Base-by-base conservation (phyloP, 1,140 invertebrate species). In the Heliconius hermathena region DNA sequence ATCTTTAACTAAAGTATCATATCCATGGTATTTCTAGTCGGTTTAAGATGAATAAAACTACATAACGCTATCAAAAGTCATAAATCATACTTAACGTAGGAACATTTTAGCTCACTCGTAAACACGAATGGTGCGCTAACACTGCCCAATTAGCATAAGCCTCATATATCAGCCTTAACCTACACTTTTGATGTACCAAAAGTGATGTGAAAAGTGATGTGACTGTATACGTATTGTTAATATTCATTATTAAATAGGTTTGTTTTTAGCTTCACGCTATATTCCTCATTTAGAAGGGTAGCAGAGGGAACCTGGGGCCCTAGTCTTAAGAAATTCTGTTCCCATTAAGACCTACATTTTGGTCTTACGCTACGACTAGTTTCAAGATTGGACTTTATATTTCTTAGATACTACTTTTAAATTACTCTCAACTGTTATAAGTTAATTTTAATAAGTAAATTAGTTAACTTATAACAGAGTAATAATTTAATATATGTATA, bases 91-190 rank as follows among this genome's bases (percentile, higher is more conserved):
- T 77, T 46, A 54, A 13, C 18, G 33, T 46, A 46, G 16, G 33
- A 72, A n/a, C 26, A 46, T 77, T 72, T 77, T 38, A 41, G 70
- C 76, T 75, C 5, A 49, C 41, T 71, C 66, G 76, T 77, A 54
- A 77, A 71, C 76, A 52, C 71, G 66, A 72, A 72, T 71, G 41
- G 66, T 77, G n/a, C 78, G 78, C 75, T 71, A 72, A 75, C 78
- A 70, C 38, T 79, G 41, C 60, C 49, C 41, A 78, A 79, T 79
- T 75, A 79, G 66, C 73, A 75, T 79, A 79, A 75, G 73, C 78
- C 66, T 26, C 73, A 79, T 79, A 79, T 66, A 74, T 79, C 73
- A 71, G 66, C 74, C 73, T 75, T 79, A 79, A 66, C 70, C 49
- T 41, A 71, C 0, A 38, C 71, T 20, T 26, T 54, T 72, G 70